Evolutionary conservation across 2,797 vertebrate species (phyloP).

Genomic region (Antennarius maculatus): DNA sequence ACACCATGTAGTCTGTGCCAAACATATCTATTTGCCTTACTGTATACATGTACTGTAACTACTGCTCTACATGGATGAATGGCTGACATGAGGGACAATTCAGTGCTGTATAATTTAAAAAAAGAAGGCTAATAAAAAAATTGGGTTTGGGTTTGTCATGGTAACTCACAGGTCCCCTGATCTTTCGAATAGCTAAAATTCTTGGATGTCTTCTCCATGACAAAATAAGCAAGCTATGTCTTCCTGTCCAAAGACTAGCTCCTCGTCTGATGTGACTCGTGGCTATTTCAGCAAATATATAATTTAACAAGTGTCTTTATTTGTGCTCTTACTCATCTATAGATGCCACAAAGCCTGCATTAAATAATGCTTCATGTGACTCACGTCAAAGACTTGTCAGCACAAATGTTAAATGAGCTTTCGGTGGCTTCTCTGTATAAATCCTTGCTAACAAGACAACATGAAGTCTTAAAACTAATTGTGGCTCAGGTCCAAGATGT

Average conservation of each 20-base stretch:
- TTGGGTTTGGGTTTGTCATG: slow-evolving; percentile 38
- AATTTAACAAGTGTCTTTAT: background rate
- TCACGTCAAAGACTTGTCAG: slow-evolving; percentile 6
- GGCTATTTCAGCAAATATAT: slow-evolving; percentile 1
- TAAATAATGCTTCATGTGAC: background rate
- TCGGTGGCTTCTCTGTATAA: slow-evolving; percentile 19
- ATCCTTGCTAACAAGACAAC: slow-evolving; percentile 20
- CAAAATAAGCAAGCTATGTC: slow-evolving; percentile 1
- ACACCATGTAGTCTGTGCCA: background rate
- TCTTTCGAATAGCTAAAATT: slow-evolving; percentile 30
- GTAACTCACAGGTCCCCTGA: slow-evolving; percentile 37
- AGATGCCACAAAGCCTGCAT: background rate
- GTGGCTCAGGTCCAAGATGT: slow-evolving; percentile 38
- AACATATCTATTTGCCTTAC: slow-evolving; percentile 1
- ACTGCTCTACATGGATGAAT: slow-evolving; percentile 31
- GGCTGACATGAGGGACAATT: slow-evolving; percentile 14
- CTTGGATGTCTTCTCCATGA: slow-evolving; percentile 4
- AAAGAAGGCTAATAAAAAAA: slow-evolving; percentile 34
- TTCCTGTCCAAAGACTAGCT: background rate
- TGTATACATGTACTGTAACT: slow-evolving; percentile 11
- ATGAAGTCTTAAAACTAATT: slow-evolving; percentile 31
- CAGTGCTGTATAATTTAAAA: slow-evolving; percentile 46
- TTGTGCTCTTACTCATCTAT: background rate
- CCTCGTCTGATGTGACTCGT: background rate
- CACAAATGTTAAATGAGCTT: slow-evolving; percentile 11